Percentiles rank a stretch among this genome's conserved stretches.
Conservation (phyloP, 2,797 vertebrate species). For the Manis crassicaudata region DNA sequence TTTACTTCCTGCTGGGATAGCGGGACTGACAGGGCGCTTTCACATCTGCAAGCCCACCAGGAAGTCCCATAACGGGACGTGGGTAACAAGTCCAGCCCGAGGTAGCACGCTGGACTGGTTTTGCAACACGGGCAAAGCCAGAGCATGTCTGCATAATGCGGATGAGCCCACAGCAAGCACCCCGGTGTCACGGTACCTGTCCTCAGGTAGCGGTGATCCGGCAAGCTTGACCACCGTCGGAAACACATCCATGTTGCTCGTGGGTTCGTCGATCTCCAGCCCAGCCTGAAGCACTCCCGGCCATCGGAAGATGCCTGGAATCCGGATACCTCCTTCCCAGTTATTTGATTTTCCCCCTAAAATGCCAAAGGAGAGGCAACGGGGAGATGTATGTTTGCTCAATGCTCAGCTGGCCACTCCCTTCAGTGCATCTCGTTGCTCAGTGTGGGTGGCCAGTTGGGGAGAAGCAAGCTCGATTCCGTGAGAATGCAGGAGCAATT, state of each 20-base stretch:
- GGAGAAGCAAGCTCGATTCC: background rate
- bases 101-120: fast-evolving
- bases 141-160: fast-evolving
- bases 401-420: fast-evolving
- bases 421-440: fast-evolving
- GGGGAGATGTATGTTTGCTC: background rate
- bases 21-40: fast-evolving
- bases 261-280: conserved; percentile 85
- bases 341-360: conserved; percentile 93
- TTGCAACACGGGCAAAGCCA: fast-evolving
- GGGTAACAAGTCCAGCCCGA: fast-evolving
- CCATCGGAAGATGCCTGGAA: conserved; percentile 92
- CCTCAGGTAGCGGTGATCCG: conserved; percentile 82
- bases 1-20: fast-evolving
- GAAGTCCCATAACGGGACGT: fast-evolving
- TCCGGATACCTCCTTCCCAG: conserved; percentile 95
- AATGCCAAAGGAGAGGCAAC: background rate
- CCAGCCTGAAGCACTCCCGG: conserved; percentile 84
- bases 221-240: conserved; percentile 89
- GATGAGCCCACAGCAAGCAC: fast-evolving
- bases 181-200: conserved; percentile 87
- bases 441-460: fast-evolving
- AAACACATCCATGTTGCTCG: conserved; percentile 96
- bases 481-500: fast-evolving
- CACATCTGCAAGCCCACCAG: fast-evolving